Evolutionary conservation across 1,140 invertebrate species (phyloP).

Genomic region (Drosophila mauritiana): DNA sequence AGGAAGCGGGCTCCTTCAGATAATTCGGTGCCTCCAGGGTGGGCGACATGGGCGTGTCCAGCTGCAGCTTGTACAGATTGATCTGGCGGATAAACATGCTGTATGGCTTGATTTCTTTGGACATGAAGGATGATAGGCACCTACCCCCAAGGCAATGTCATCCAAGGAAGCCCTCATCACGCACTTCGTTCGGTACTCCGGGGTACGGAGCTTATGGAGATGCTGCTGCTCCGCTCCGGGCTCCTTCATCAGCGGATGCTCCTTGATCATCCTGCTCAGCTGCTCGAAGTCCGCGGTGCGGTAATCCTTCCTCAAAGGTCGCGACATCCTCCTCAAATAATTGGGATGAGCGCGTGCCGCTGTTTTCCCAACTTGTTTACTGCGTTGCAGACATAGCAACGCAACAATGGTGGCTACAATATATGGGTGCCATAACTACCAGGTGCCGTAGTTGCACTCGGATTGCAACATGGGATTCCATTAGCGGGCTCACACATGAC

Average conservation of each 20-base stretch:
- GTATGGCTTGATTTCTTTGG: not conserved
- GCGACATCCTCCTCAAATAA: slow-evolving; percentile 41
- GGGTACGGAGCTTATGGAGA: slow-evolving; percentile 56
- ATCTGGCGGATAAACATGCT: slow-evolving; percentile 28
- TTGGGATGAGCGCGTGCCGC: slow-evolving; percentile 9
- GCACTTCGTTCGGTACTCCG: slow-evolving; percentile 71
- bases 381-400: slow-evolving; percentile 41
- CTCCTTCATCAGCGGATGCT: slow-evolving; percentile 61
- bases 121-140: not conserved
- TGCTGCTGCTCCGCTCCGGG: slow-evolving; percentile 30
- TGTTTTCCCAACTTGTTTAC: slow-evolving; percentile 12
- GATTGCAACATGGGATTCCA: slow-evolving; percentile 36
- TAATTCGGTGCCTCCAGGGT: not conserved
- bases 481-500: slow-evolving; percentile 45
- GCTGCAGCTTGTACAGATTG: slow-evolving; percentile 62
- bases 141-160: slow-evolving; percentile 71
- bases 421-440: slow-evolving; percentile 45
- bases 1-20: not conserved
- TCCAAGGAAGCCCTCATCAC: slow-evolving; percentile 75
- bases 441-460: slow-evolving; percentile 12
- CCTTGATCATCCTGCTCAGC: slow-evolving; percentile 51
- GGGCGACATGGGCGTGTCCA: slow-evolving; percentile 30
- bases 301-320: slow-evolving; percentile 57
- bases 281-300: slow-evolving; percentile 62
- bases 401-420: slow-evolving; percentile 9